These are phyloP conservation scores for Plemyria rubiginata DNA, from an alignment of 2,888 invertebrate genomes.

Conservation along the genomic window DNA sequence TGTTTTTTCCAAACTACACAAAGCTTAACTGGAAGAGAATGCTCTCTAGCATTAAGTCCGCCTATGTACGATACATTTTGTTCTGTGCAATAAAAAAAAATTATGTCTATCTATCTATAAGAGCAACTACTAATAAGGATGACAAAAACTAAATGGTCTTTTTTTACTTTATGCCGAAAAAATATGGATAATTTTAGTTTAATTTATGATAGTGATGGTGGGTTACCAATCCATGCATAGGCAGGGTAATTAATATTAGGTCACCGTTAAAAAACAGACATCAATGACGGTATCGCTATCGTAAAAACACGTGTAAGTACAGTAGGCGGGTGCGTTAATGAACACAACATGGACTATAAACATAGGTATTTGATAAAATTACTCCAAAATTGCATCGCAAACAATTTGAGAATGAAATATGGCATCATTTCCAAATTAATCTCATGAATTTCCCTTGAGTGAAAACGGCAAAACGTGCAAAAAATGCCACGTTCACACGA, in stretches of 20 bases:
- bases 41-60: too few species aligned
- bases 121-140: too few species aligned
- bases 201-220: too few species aligned
- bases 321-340: slow-evolving; percentile 2
- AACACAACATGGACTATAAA: slow-evolving; percentile 1
- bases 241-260: background rate
- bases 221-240: too few species aligned
- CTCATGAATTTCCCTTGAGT: slow-evolving; percentile 39
- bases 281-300: background rate
- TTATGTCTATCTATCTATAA: too few species aligned
- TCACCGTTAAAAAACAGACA: background rate
- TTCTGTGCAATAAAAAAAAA: too few species aligned
- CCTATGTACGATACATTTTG: too few species aligned
- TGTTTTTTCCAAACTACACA: too few species aligned
- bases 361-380: slow-evolving; percentile 29
- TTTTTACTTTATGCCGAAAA: too few species aligned
- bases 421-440: slow-evolving; percentile 36
- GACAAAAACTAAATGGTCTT: too few species aligned
- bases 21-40: too few species aligned
- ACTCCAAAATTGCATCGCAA: slow-evolving; percentile 30
- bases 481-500: slow-evolving; percentile 37
- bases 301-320: background rate
- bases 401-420: slow-evolving; percentile 34
- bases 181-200: too few species aligned
- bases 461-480: slow-evolving; percentile 33